Percentiles rank a stretch among this genome's conserved stretches.
Conservation (phyloP, 1,140 invertebrate species). For the Aphaenogaster ashmeadi region DNA sequence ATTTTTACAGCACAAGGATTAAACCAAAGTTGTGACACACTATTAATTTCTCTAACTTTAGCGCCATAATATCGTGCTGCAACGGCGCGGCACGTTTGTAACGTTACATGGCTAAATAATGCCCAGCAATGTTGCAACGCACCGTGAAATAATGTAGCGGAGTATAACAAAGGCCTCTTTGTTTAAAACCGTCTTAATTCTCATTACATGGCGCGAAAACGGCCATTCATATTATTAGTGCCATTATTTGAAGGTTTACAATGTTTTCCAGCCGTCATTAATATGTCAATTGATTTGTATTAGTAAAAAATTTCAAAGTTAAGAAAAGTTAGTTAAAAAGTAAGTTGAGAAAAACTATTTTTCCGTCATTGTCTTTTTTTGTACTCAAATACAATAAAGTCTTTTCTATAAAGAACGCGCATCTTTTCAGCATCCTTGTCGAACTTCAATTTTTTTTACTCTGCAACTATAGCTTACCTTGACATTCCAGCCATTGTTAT, state of each 20-base stretch:
- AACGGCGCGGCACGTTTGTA: slow-evolving; percentile 29
- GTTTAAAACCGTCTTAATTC: slow-evolving; percentile 50
- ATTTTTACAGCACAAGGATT: slow-evolving; percentile 29
- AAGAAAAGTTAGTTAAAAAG: background rate
- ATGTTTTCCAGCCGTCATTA: background rate
- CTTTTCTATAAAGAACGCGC: background rate
- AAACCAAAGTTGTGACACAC: slow-evolving; percentile 48
- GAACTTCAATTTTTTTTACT: background rate
- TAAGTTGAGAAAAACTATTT: background rate
- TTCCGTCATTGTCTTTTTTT: background rate
- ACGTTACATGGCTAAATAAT: slow-evolving; percentile 57
- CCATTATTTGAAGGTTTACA: slow-evolving; percentile 10
- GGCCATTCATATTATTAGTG: slow-evolving; percentile 2
- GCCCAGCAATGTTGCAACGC: slow-evolving; percentile 17
- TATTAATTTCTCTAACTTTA: slow-evolving; percentile 51
- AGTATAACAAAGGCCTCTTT: slow-evolving; percentile 33
- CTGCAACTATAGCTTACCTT: background rate
- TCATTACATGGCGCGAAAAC: background rate
- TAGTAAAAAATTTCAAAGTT: background rate
- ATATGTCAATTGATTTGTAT: background rate
- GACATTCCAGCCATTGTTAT: slow-evolving; percentile 1
- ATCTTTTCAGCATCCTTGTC: background rate
- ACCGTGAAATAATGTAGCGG: slow-evolving; percentile 33
- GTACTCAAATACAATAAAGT: background rate
- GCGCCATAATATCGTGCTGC: slow-evolving; percentile 33